Conservation (phyloP, 1,140 invertebrate species). For the Alviniconcha marisindica region DNA sequence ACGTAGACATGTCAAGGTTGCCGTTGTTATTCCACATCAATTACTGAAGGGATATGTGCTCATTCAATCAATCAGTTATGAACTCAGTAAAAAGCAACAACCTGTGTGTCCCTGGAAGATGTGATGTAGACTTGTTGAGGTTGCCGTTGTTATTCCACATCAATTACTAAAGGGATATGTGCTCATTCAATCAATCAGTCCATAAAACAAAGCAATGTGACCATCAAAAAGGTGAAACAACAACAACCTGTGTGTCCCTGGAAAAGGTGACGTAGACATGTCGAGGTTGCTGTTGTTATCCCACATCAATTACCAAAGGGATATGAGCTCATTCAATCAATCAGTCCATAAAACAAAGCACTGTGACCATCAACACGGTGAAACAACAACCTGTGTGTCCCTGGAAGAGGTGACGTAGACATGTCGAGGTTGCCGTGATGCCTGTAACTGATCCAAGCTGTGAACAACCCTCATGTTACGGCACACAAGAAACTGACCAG, state of each 20-base stretch:
- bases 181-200: not conserved
- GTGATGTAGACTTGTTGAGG: conserved; percentile 43
- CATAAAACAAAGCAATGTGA: too few relatives aligned
- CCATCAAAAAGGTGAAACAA: not conserved
- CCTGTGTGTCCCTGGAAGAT: conserved; percentile 52
- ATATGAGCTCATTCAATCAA: not conserved
- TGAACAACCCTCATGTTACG: conserved; percentile 53
- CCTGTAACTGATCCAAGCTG: conserved; percentile 27
- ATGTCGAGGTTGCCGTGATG: conserved; percentile 42
- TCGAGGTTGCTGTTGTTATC: conserved; percentile 28
- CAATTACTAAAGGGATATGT: too few relatives aligned
- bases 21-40: too few relatives aligned
- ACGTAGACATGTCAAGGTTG: conserved; percentile 41
- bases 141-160: too few relatives aligned
- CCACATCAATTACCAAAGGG: too few relatives aligned
- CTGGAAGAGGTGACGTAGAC: conserved; percentile 48
- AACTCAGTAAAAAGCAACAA: conserved; percentile 18
- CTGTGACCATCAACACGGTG: too few relatives aligned
- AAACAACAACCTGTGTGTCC: conserved; percentile 50
- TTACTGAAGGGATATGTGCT: too few relatives aligned
- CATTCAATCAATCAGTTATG: not conserved
- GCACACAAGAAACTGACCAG: conserved; percentile 47
- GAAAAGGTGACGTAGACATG: conserved; percentile 47
- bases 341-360: not conserved
- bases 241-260: conserved; percentile 52